Percentiles rank a stretch among this genome's conserved stretches.
These are phyloP conservation scores for Drosophila paulistorum DNA, from an alignment of 1,140 invertebrate genomes.

Conservation along the genomic window DNA sequence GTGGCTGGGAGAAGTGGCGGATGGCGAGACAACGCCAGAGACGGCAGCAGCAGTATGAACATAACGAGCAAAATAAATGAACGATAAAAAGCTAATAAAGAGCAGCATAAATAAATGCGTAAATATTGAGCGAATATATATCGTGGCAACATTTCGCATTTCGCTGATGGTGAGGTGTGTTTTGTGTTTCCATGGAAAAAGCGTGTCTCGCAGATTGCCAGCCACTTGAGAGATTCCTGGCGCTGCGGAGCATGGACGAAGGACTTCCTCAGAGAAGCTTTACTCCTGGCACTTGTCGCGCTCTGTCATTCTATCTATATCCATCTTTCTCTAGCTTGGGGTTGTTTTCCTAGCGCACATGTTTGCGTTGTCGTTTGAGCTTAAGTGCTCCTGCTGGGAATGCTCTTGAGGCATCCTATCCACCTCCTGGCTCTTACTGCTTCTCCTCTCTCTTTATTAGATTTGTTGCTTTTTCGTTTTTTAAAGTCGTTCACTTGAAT, in stretches of 20 bases:
- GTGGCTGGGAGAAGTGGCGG: conserved; percentile 5
- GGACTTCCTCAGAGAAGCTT: neutral
- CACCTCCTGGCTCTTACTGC: neutral
- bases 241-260: neutral
- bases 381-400: conserved; percentile 42
- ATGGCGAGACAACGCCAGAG: conserved; percentile 23
- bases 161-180: conserved; percentile 3
- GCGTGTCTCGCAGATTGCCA: conserved; percentile 47
- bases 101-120: conserved; percentile 75
- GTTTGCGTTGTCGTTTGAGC: conserved; percentile 57
- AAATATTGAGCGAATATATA: conserved; percentile 61
- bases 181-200: conserved; percentile 6
- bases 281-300: conserved; percentile 13
- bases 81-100: conserved; percentile 80
- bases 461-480: conserved; percentile 20
- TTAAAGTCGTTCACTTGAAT: conserved; percentile 48
- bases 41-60: conserved; percentile 37
- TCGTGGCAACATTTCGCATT: conserved; percentile 18
- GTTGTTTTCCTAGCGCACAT: conserved; percentile 46
- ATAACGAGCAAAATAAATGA: conserved; percentile 73
- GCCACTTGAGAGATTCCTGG: conserved; percentile 16
- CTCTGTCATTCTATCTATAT: conserved; percentile 29
- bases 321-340: conserved; percentile 4
- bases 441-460: neutral
- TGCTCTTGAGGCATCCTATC: neutral